Percentiles rank a stretch among this genome's conserved stretches.
Conservation (phyloP, 2,797 vertebrate species). For the Gymnocypris eckloni region DNA sequence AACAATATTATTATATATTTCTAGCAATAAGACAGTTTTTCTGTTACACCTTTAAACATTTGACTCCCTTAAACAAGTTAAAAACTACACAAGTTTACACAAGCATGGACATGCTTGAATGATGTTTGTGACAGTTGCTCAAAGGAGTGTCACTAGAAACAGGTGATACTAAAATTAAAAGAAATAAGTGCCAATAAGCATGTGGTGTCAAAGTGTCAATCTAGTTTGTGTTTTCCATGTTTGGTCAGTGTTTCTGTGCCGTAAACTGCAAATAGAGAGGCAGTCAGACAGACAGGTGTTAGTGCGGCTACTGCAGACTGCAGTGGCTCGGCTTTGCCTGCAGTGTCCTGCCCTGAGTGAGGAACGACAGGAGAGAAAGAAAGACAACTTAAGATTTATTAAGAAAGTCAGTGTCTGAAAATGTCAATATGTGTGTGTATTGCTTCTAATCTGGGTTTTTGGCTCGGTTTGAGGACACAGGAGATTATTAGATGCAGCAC, state of each 20-base stretch:
- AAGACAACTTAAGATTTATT: neutral
- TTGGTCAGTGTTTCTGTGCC: slow-evolving; percentile 30
- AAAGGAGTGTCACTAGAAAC: neutral
- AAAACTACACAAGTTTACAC: neutral
- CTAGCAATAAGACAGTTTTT: neutral
- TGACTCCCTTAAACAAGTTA: neutral
- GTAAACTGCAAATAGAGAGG: neutral
- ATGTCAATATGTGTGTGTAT: slow-evolving; percentile 19
- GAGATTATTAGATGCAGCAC: slow-evolving; percentile 61
- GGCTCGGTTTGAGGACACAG: slow-evolving; percentile 24
- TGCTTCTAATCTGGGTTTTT: slow-evolving; percentile 33
- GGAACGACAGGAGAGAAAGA: neutral
- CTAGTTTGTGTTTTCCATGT: neutral
- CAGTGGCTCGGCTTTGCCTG: slow-evolving; percentile 22
- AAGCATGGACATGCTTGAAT: neutral
- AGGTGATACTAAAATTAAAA: neutral
- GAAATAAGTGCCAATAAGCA: neutral
- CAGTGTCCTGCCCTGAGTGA: slow-evolving; percentile 23
- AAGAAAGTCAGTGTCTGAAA: neutral
- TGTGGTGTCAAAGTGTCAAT: slow-evolving; percentile 3
- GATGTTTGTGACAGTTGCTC: neutral
- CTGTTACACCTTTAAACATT: neutral
- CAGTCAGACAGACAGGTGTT: slow-evolving; percentile 40
- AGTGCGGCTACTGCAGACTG: slow-evolving; percentile 24
- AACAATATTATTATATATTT: neutral